Percentiles rank a stretch among this genome's conserved stretches.
Conservation (phyloP, 2,797 vertebrate genomes). For the Discoglossus pictus region DNA sequence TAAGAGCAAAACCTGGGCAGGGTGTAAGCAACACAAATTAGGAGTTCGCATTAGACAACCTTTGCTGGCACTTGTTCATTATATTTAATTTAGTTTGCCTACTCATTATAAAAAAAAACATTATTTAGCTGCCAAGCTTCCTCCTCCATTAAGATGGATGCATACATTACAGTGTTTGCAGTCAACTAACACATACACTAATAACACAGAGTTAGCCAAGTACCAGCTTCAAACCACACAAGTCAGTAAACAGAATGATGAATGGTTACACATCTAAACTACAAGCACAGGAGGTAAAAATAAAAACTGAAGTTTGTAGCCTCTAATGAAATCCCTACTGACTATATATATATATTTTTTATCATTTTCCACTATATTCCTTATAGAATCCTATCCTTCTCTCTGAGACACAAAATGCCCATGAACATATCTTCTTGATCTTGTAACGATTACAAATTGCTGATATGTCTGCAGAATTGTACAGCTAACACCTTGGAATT, state of each 20-base stretch:
- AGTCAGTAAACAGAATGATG: neutral
- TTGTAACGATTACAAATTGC: slow-evolving; percentile 26
- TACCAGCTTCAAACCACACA: too few relatives aligned
- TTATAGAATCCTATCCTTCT: slow-evolving; percentile 3
- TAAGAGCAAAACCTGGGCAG: too few relatives aligned
- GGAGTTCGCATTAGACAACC: too few relatives aligned
- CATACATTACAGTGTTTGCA: too few relatives aligned
- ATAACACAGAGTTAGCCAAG: too few relatives aligned
- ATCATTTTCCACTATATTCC: slow-evolving; percentile 11
- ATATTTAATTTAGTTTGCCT: too few relatives aligned
- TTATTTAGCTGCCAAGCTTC: too few relatives aligned
- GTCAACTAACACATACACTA: too few relatives aligned
- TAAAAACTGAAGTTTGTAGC: slow-evolving; percentile 2
- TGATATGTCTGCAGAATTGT: slow-evolving; percentile 6
- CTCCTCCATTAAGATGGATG: too few relatives aligned
- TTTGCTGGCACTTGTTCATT: too few relatives aligned
- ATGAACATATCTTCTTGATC: neutral
- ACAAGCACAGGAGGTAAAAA: neutral
- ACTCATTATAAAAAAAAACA: too few relatives aligned
- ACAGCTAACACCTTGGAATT: slow-evolving; percentile 2
- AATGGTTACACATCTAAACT: neutral
- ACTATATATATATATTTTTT: neutral
- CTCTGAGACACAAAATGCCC: slow-evolving; percentile 13
- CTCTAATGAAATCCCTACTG: slow-evolving; percentile 28
- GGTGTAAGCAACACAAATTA: too few relatives aligned